Conservation (phyloP, 2,113 vertebrate species). For the Erythrocercus mccallii region DNA sequence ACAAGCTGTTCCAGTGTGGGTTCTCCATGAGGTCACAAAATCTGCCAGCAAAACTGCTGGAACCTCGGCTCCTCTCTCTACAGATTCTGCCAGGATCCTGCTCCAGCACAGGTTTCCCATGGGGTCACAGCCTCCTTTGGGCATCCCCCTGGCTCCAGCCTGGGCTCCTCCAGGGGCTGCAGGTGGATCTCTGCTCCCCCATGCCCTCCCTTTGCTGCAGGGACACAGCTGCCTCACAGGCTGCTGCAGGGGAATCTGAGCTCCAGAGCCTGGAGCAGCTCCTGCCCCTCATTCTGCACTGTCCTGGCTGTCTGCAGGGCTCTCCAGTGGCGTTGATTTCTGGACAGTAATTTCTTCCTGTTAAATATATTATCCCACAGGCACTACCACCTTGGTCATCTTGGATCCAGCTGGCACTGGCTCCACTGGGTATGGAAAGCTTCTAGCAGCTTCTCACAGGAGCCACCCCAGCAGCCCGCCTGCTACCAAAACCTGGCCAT, state of each 20-base stretch:
- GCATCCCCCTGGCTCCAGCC: background rate
- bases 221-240: background rate
- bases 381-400: accelerated
- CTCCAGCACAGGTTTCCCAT: accelerated
- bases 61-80: background rate
- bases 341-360: background rate
- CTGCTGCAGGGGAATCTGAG: background rate
- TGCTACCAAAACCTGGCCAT: accelerated
- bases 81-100: background rate
- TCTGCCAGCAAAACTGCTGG: accelerated
- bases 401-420: background rate
- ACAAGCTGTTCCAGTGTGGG: background rate
- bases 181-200: background rate
- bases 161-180: background rate
- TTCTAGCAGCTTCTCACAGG: background rate
- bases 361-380: background rate
- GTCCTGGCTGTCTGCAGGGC: background rate
- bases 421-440: background rate
- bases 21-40: accelerated
- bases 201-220: background rate
- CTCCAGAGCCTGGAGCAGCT: background rate
- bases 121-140: background rate
- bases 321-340: background rate
- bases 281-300: background rate
- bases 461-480: background rate